Evolutionary conservation across 37 sponge, comb jelly and placozoan species (phyloP).

Genomic region (Spongia lamella): DNA sequence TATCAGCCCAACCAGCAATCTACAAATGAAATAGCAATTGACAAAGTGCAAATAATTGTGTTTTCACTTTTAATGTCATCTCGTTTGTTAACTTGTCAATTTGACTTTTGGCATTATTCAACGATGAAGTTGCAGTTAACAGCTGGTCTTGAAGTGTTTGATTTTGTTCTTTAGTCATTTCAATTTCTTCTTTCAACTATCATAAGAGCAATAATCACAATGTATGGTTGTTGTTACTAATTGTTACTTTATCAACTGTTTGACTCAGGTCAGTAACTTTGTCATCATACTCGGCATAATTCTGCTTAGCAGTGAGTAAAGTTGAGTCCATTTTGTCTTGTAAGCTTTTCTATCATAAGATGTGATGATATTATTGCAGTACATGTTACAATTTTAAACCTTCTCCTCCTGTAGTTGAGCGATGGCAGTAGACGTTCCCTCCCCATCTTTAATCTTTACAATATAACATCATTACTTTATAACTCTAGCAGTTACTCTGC

Average conservation of each 20-base stretch:
- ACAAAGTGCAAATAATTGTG: neutral
- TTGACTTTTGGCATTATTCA: constrained; percentile 25
- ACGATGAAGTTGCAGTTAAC: constrained; percentile 26
- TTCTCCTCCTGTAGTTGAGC: constrained; percentile 77
- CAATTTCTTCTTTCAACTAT: constrained; percentile 3
- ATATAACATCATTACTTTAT: neutral
- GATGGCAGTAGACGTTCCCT: constrained; percentile 69
- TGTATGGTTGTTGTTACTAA: too few species aligned
- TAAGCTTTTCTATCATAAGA: constrained; percentile 26
- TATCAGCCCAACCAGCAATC: neutral
- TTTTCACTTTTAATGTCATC: constrained; percentile 34
- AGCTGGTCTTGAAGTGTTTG: constrained; percentile 29
- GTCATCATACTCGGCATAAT: constrained; percentile 21
- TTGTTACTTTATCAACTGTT: too few species aligned
- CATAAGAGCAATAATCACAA: too few species aligned
- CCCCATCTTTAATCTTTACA: constrained; percentile 70
- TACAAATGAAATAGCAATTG: too few species aligned
- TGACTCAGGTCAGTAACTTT: constrained; percentile 2
- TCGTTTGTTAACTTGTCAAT: constrained; percentile 41
- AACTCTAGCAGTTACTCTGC: neutral
- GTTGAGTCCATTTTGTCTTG: constrained; percentile 45
- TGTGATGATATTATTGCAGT: neutral
- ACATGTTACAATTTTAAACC: constrained; percentile 19
- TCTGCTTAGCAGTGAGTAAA: constrained; percentile 10
- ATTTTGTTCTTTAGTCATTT: constrained; percentile 18